phyloP scores from a whole-genome alignment of 2,797 vertebrate genomes.

The Fistularia commersonii region DNA sequence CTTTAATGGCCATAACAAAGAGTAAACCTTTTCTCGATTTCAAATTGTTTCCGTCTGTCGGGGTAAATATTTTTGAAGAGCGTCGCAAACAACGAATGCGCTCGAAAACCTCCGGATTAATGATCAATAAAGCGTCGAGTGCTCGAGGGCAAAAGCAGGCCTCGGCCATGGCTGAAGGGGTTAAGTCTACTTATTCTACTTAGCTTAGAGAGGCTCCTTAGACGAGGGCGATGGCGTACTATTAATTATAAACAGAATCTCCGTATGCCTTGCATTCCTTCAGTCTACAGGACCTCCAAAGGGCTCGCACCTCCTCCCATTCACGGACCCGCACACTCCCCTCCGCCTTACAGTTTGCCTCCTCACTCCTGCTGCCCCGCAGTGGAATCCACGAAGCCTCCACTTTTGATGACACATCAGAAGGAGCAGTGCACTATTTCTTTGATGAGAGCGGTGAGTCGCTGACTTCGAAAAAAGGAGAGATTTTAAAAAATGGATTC shows the following conservation, averaged over 20 bases:
- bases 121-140: not conserved
- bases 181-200: too few species aligned
- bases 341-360: conserved; percentile 88
- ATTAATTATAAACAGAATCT: not conserved
- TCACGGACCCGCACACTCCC: conserved; percentile 84
- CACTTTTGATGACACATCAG: conserved; percentile 88
- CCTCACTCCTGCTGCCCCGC: conserved; percentile 83
- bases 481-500: too few species aligned
- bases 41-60: not conserved
- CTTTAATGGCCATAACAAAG: not conserved
- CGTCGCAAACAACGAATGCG: conserved; percentile 5
- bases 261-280: conserved; percentile 1
- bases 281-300: conserved; percentile 87
- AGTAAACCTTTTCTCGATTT: not conserved
- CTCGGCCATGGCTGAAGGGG: too few species aligned
- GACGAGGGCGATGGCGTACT: too few species aligned
- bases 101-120: not conserved
- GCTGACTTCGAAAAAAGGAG: not conserved
- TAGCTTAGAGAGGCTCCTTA: too few species aligned
- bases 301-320: conserved; percentile 82
- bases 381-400: conserved; percentile 87
- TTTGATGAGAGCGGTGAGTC: conserved; percentile 87
- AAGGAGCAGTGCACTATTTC: conserved; percentile 91
- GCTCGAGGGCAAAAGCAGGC: not conserved
- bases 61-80: not conserved